These are phyloP conservation scores for Leuciscus waleckii DNA, from an alignment of 2,797 vertebrate genomes.

Conservation along the genomic window DNA sequence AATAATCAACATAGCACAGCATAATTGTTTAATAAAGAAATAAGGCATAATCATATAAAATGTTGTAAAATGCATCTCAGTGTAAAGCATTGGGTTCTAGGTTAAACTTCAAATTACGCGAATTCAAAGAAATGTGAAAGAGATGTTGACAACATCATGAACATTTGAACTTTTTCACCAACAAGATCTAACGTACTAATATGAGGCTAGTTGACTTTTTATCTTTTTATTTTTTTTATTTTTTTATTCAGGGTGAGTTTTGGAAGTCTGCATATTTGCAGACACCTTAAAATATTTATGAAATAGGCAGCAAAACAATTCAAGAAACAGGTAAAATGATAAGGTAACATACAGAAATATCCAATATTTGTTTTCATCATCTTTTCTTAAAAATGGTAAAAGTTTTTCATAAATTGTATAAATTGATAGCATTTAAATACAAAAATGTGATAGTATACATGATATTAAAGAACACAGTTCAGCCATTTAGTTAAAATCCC, in stretches of 20 bases:
- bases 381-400: too few species aligned
- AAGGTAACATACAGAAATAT: background rate
- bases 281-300: background rate
- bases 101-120: background rate
- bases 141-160: background rate
- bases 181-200: background rate
- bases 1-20: background rate
- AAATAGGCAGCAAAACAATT: background rate
- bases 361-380: background rate
- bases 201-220: background rate
- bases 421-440: background rate
- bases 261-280: background rate
- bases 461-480: background rate
- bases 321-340: background rate
- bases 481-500: background rate
- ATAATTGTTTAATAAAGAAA: background rate
- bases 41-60: background rate
- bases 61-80: background rate
- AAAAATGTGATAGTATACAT: background rate
- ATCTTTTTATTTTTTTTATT: too few species aligned
- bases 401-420: background rate
- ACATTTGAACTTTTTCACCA: background rate
- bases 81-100: background rate
- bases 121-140: background rate
- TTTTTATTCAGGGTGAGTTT: background rate